phyloP scores from a whole-genome alignment of 1,140 invertebrate genomes.

The Argopecten irradians region DNA sequence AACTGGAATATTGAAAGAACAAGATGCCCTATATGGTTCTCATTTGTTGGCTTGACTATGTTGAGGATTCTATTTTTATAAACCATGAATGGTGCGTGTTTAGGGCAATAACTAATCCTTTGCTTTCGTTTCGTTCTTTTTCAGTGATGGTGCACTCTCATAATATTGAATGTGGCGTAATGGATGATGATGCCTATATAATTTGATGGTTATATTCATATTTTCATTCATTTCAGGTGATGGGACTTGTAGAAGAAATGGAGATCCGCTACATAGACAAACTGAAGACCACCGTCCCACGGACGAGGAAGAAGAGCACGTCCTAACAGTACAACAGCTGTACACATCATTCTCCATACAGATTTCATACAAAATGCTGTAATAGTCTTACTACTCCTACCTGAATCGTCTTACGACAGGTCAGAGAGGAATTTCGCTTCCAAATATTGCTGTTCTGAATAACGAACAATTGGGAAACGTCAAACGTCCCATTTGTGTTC shows the following conservation, averaged over 20 bases:
- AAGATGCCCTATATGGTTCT: no score
- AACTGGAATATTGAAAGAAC: no score
- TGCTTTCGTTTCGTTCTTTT: neutral
- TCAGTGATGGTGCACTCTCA: neutral
- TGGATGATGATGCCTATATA: neutral
- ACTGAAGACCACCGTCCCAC: conserved; percentile 12
- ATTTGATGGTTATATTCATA: neutral
- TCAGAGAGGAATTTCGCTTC: neutral
- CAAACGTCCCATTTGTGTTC: no score
- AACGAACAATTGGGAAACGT: no score
- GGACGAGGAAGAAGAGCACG: neutral
- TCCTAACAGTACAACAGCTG: neutral
- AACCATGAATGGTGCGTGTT: no score
- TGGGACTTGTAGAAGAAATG: conserved; percentile 34
- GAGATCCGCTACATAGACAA: conserved; percentile 19
- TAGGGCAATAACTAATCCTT: neutral
- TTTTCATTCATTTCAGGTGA: conserved; percentile 30
- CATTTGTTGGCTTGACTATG: no score
- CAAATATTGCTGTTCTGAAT: neutral
- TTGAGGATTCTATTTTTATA: no score
- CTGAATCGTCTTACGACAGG: neutral
- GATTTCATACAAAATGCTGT: no score
- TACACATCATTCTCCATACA: no score
- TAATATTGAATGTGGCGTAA: neutral
- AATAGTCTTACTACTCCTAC: no score